A percentile compares a stretch with the other conserved stretches of the same genome.
Evolutionary conservation across 37 sponge, comb jelly and placozoan genomes (phyloP).

Genomic region (Ephydatia muelleri): DNA sequence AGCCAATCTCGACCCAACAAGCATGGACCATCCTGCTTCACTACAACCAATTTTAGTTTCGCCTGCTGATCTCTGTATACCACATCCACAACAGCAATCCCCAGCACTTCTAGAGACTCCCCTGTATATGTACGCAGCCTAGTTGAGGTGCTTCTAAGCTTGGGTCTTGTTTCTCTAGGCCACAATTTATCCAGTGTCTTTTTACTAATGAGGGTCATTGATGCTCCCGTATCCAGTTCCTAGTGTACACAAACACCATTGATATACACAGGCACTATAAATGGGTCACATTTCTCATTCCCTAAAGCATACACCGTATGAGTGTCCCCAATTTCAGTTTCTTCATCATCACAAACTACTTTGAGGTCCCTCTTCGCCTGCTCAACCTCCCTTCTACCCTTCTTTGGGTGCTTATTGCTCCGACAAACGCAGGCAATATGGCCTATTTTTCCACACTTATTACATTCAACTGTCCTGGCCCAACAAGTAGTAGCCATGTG

Average conservation of each 20-base stretch:
- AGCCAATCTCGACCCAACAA: too few relatives aligned
- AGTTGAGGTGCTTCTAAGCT: too few relatives aligned
- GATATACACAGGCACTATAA: neutral
- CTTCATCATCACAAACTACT: slow-evolving; percentile 8
- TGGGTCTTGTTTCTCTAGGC: too few relatives aligned
- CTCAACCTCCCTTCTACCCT: neutral
- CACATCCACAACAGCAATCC: too few relatives aligned
- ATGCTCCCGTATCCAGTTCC: slow-evolving; percentile 23
- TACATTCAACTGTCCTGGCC: slow-evolving; percentile 24
- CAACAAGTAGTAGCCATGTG: slow-evolving; percentile 20
- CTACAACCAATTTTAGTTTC: too few relatives aligned
- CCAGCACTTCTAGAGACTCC: too few relatives aligned
- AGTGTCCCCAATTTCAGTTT: neutral
- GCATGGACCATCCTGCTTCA: too few relatives aligned
- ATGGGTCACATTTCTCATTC: neutral
- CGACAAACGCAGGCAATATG: slow-evolving; percentile 48
- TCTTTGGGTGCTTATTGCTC: slow-evolving; percentile 12
- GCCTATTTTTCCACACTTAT: slow-evolving; percentile 34
- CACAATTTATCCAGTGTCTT: neutral
- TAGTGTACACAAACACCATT: neutral
- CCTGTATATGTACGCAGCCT: too few relatives aligned
- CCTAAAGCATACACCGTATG: neutral
- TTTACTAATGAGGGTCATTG: slow-evolving; percentile 11
- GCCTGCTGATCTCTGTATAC: too few relatives aligned
- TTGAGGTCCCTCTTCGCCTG: neutral